Percentiles rank a stretch among this genome's conserved stretches.
Conservation (phyloP, 1,140 invertebrate species). For the Drosophila littoralis region DNA sequence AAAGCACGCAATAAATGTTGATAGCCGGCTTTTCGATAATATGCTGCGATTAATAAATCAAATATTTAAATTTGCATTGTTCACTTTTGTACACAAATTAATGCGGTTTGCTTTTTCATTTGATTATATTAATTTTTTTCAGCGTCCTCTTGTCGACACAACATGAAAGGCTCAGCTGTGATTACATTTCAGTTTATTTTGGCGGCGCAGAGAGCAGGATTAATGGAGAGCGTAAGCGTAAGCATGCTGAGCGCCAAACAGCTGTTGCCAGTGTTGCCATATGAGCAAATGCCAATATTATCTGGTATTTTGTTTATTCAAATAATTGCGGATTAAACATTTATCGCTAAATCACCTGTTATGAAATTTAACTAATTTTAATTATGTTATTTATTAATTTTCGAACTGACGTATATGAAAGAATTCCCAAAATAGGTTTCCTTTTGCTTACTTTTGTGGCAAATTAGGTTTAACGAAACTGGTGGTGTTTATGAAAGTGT, state of each 20-base stretch:
- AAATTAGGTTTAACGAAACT: too few relatives aligned
- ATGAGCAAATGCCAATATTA: not conserved
- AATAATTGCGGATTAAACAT: constrained; percentile 9
- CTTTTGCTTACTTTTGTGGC: too few relatives aligned
- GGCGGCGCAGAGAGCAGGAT: constrained; percentile 1
- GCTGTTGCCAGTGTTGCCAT: constrained; percentile 10
- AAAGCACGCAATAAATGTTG: not conserved
- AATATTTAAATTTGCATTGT: constrained; percentile 48
- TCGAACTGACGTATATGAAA: too few relatives aligned
- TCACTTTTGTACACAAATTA: constrained; percentile 28
- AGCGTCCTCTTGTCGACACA: constrained; percentile 20
- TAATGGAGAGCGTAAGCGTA: not conserved
- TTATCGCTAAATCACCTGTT: constrained; percentile 11
- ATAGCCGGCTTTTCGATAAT: constrained; percentile 22
- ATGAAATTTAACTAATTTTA: constrained; percentile 20
- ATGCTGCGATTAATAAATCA: constrained; percentile 43
- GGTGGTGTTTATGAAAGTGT: too few relatives aligned
- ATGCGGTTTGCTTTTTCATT: constrained; percentile 36
- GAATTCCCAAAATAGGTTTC: too few relatives aligned
- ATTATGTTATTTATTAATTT: constrained; percentile 35
- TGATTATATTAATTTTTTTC: constrained; percentile 52
- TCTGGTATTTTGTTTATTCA: not conserved
- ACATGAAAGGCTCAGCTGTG: constrained; percentile 37
- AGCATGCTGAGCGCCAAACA: constrained; percentile 3
- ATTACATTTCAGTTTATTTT: not conserved